These are phyloP conservation scores for Plumapathes pennacea DNA, from an alignment of 92 coral and sea anemone species.

Conservation along the genomic window DNA sequence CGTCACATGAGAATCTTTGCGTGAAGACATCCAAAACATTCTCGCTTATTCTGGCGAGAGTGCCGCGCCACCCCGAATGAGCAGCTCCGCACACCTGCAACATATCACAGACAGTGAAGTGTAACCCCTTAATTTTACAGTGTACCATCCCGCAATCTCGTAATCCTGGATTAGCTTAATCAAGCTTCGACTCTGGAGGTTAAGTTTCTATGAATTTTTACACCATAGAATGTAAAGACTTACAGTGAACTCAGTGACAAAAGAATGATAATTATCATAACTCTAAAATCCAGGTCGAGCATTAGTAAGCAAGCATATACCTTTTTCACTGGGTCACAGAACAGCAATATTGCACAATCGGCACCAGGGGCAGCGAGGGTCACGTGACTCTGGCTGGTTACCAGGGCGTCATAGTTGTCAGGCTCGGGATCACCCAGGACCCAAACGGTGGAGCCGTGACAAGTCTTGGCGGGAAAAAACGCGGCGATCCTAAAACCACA, in stretches of 20 bases:
- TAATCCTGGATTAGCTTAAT: no score
- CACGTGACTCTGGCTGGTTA: slow-evolving; percentile 49
- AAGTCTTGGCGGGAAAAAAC: slow-evolving; percentile 62
- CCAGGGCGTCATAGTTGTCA: slow-evolving; percentile 75
- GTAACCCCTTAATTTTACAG: not conserved
- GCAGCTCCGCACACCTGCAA: slow-evolving; percentile 83
- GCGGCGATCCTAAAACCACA: slow-evolving; percentile 51
- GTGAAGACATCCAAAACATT: slow-evolving; percentile 61
- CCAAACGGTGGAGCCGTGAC: slow-evolving; percentile 80
- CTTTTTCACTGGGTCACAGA: slow-evolving; percentile 84
- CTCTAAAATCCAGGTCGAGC: not conserved
- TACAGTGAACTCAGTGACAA: no score
- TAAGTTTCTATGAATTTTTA: not conserved
- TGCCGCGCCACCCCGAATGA: slow-evolving; percentile 92
- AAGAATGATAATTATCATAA: not conserved
- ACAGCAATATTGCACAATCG: slow-evolving; percentile 70
- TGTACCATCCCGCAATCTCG: no score
- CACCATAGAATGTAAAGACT: not conserved
- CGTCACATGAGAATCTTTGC: slow-evolving; percentile 54
- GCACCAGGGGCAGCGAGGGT: slow-evolving; percentile 87
- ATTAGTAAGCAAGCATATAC: slow-evolving; percentile 2
- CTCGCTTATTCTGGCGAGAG: slow-evolving; percentile 51
- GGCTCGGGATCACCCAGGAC: slow-evolving; percentile 80
- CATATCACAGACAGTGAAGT: not conserved
- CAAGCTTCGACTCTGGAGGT: not conserved